Evolutionary conservation across 2,888 invertebrate genomes (phyloP), one percentile per base, ranked within the genome.

Genomic region (Synergus umbraculus): DNA sequence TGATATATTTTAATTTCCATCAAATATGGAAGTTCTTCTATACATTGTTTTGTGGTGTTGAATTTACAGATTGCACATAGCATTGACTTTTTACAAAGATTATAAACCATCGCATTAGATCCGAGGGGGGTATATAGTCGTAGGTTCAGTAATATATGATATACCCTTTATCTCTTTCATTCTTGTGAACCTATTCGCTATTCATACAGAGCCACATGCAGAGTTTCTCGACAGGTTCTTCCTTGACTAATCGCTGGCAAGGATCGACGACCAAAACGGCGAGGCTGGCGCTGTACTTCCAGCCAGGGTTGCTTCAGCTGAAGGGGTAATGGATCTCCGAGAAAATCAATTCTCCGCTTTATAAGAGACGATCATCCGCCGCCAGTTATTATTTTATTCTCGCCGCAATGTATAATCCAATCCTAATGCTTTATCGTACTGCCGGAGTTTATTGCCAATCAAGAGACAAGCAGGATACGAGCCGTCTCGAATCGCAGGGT

Each of bases 221-320:
- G 58, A 58, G 58, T n/a, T 58, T 58, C 58, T 58, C 58, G 58
- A 58, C 58, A 58, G n/a, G 58, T 58, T 58, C 58, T 58, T 58
- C 58, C 58, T n/a, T 58, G 58, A 58, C 58, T 58, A 58, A 58
- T 58, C 58, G 58, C n/a, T 15, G 58, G 15, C n/a, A 58, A 58
- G 58, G n/a, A 58, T 58, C 58, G 15, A 58, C 15, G 15, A 58
- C 13, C 58, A 58, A 58, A 58, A 58, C 58, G 58, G 15, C 58
- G 58, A 13, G 15, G 58, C 12, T 58, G 58, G 58, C 58, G n/a
- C 58, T 58, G 58, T 15, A 15, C 58, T 58, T 5, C 58, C n/a
- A 58, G 15, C 58, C 58, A 58, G 58, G n/a, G 15, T 58, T 13
- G 15, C 58, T 58, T n/a, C 8, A 15, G 10, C 8, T 15, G 15